Evolutionary conservation across 1,140 invertebrate genomes (phyloP).

Genomic region (Ceratoteleas bidentatus): DNA sequence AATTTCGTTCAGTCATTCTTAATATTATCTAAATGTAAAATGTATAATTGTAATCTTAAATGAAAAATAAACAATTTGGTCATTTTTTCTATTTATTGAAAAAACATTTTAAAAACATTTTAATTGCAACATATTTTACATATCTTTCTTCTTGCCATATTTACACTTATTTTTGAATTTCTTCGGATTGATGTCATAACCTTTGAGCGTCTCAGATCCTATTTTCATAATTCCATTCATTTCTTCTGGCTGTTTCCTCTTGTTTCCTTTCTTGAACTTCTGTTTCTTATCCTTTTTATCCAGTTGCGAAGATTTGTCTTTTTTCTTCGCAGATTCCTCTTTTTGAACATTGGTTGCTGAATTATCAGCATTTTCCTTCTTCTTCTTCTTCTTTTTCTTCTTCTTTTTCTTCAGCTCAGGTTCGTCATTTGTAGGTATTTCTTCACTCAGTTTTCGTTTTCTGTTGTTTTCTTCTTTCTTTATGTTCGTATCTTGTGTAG

Average conservation of each 20-base stretch:
- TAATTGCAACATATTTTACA: conserved; percentile 32
- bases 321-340: conserved; percentile 1
- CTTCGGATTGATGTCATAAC: conserved; percentile 95
- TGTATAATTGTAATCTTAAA: background rate
- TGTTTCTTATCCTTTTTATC: conserved; percentile 56
- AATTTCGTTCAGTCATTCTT: no score
- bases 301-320: background rate
- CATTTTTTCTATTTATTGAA: background rate
- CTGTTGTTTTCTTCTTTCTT: background rate
- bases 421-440: conserved; percentile 7
- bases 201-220: conserved; percentile 88
- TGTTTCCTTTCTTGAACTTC: conserved; percentile 45
- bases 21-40: no score
- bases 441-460: conserved; percentile 36
- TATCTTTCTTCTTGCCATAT: conserved; percentile 77
- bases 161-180: conserved; percentile 89
- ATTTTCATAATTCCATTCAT: conserved; percentile 10
- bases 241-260: background rate
- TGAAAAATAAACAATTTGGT: background rate
- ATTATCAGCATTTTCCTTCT: conserved; percentile 17
- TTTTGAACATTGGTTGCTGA: conserved; percentile 13
- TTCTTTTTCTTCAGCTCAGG: conserved; percentile 33
- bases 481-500: background rate
- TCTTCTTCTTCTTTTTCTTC: conserved; percentile 62
- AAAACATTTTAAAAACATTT: conserved; percentile 25